phyloP scores from a whole-genome alignment of 2,888 invertebrate genomes.

The Lithosia quadra region DNA sequence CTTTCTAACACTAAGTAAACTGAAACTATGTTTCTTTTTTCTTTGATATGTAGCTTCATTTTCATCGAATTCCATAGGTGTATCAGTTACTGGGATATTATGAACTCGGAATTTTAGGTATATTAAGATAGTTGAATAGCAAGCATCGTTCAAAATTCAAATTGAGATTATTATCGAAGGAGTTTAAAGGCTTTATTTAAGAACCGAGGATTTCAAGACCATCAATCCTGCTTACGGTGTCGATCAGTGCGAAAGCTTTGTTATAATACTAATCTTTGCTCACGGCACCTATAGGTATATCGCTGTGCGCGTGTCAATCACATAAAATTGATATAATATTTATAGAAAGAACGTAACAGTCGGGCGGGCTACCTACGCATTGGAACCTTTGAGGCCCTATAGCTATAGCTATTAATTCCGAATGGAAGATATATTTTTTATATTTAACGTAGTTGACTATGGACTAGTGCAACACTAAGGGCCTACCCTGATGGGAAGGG shows the following conservation, averaged over 20 bases:
- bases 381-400: too few relatives aligned
- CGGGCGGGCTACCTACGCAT: neutral
- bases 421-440: too few relatives aligned
- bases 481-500: too few relatives aligned
- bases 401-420: too few relatives aligned
- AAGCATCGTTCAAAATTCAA: neutral
- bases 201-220: neutral
- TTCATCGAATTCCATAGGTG: too few relatives aligned
- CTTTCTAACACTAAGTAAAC: too few relatives aligned
- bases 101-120: too few relatives aligned
- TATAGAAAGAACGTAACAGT: neutral
- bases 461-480: too few relatives aligned
- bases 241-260: neutral
- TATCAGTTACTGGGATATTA: too few relatives aligned
- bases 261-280: neutral
- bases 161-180: constrained; percentile 7
- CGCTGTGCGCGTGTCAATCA: neutral
- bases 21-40: too few relatives aligned
- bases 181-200: neutral
- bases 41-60: too few relatives aligned
- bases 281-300: neutral
- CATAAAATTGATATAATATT: neutral
- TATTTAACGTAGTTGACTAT: too few relatives aligned
- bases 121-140: constrained; percentile 8
- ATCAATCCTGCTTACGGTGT: neutral